These are phyloP conservation scores for Synaphobranchus kaupii DNA, from an alignment of 2,797 vertebrate genomes.

Conservation along the genomic window DNA sequence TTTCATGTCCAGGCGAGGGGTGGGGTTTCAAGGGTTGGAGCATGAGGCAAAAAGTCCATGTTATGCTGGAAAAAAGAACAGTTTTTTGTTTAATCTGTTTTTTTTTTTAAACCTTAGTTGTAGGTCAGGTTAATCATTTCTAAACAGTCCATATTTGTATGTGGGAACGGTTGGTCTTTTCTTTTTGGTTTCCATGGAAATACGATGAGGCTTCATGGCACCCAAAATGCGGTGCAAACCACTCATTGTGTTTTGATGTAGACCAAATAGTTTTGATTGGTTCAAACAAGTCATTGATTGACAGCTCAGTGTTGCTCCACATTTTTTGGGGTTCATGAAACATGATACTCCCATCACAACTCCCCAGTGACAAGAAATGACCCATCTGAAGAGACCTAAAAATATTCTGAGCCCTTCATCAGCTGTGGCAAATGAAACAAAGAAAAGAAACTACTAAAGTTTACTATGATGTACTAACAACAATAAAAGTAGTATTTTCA, in stretches of 20 bases:
- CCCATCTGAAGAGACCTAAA: too few species aligned
- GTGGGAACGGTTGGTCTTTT: slow-evolving; percentile 48
- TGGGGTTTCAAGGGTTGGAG: slow-evolving; percentile 59
- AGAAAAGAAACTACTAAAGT: too few species aligned
- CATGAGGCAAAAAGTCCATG: slow-evolving; percentile 58
- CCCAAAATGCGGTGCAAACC: too few species aligned
- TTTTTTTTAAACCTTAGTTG: slow-evolving; percentile 48
- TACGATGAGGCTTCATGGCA: slow-evolving; percentile 29
- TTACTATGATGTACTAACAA: neutral
- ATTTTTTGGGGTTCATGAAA: too few species aligned
- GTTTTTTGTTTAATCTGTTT: slow-evolving; percentile 35
- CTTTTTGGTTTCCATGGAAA: neutral
- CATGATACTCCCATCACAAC: too few species aligned
- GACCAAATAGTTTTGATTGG: slow-evolving; percentile 21
- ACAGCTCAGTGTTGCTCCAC: too few species aligned
- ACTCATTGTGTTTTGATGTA: slow-evolving; percentile 21
- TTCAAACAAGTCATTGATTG: neutral
- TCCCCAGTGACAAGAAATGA: too few species aligned
- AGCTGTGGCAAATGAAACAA: too few species aligned
- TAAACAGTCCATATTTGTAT: slow-evolving; percentile 52
- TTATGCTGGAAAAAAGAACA: slow-evolving; percentile 67
- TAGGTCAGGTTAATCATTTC: slow-evolving; percentile 33
- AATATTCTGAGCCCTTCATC: too few species aligned
- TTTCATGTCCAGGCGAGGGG: slow-evolving; percentile 54
- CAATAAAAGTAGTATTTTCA: neutral